phyloP scores from a whole-genome alignment of 2,888 invertebrate species.

The Cybosia mesomella region DNA sequence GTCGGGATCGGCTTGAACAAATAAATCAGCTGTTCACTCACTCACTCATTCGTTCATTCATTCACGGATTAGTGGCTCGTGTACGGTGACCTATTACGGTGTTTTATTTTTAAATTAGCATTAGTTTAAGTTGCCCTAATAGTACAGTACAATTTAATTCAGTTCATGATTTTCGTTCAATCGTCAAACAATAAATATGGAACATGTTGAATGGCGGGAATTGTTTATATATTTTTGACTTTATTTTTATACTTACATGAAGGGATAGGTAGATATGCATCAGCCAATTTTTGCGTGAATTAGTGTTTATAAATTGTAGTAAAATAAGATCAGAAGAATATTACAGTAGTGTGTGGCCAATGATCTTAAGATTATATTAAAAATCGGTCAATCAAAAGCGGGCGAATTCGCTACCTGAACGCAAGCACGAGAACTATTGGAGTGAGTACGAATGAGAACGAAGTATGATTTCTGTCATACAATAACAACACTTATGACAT shows the following conservation, averaged over 20 bases:
- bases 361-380: too few species aligned
- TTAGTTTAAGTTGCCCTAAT: conserved; percentile 8
- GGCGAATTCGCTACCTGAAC: too few species aligned
- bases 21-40: conserved; percentile 71
- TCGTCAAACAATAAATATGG: background rate
- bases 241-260: background rate
- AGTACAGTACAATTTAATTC: background rate
- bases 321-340: too few species aligned
- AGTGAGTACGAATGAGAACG: too few species aligned
- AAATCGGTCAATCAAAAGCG: too few species aligned
- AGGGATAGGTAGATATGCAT: background rate
- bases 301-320: too few species aligned
- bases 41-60: conserved; percentile 61
- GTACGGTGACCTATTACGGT: conserved; percentile 53
- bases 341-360: too few species aligned
- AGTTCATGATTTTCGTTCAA: background rate
- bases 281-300: background rate
- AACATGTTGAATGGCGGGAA: background rate
- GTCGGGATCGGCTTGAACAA: conserved; percentile 63
- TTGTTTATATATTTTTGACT: background rate
- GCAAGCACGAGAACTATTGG: too few species aligned
- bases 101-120: conserved; percentile 57
- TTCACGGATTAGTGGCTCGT: conserved; percentile 51
- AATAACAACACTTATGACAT: too few species aligned
- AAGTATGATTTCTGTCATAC: too few species aligned